Evolutionary conservation across 1,140 invertebrate species (phyloP).

Genomic region (Zaprionus capensis): DNA sequence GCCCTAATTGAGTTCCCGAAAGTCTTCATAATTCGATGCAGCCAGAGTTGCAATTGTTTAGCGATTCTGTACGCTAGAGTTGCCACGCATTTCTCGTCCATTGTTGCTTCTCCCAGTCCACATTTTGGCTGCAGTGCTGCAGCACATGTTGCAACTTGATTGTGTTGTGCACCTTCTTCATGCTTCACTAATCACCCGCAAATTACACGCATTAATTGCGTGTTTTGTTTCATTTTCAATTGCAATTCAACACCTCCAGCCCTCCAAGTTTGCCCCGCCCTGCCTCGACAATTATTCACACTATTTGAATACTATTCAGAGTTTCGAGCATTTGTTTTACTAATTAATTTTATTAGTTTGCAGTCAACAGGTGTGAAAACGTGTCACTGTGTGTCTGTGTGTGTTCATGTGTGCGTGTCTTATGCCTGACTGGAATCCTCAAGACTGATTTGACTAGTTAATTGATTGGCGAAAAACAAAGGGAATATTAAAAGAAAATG

Average conservation of each 20-base stretch:
- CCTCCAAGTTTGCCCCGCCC: background rate
- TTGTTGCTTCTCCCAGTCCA: background rate
- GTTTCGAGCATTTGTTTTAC: background rate
- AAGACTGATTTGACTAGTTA: background rate
- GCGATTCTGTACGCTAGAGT: background rate
- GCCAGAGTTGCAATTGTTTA: conserved; percentile 13
- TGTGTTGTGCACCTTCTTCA: background rate
- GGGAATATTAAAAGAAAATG: too few relatives aligned
- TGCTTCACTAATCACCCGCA: background rate
- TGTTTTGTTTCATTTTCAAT: conserved; percentile 1
- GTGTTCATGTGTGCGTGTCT: background rate
- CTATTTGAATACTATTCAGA: conserved; percentile 1
- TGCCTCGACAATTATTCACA: background rate
- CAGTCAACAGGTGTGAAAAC: background rate
- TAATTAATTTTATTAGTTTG: conserved; percentile 35
- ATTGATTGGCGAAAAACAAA: background rate
- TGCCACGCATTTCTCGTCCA: background rate
- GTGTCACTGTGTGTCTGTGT: background rate
- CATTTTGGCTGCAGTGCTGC: background rate
- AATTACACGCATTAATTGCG: conserved; percentile 1
- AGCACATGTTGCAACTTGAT: background rate
- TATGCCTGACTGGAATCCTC: background rate
- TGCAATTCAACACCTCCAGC: background rate
- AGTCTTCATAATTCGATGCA: conserved; percentile 68
- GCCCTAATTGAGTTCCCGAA: conserved; percentile 79